These are phyloP conservation scores for Drosophila triauraria DNA, from an alignment of 1,140 invertebrate species.

Conservation along the genomic window DNA sequence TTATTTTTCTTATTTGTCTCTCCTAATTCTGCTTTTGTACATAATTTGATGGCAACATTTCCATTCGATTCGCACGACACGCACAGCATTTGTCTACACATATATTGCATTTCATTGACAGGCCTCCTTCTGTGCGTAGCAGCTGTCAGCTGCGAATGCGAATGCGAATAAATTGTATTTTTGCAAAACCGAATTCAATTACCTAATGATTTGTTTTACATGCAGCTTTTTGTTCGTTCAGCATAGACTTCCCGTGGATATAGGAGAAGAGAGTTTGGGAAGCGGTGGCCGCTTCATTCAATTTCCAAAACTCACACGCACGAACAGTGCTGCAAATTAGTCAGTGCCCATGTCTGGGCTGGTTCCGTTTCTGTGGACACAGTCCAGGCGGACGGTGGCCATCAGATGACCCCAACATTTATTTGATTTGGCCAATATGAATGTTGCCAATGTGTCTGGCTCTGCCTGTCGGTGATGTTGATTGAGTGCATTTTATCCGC, in stretches of 20 bases:
- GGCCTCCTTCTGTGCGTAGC: conserved; percentile 53
- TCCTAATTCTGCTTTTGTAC: conserved; percentile 15
- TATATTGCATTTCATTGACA: conserved; percentile 69
- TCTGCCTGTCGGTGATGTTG: conserved; percentile 62
- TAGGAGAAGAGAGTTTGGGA: not conserved
- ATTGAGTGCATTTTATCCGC: conserved; percentile 55
- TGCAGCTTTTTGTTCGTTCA: conserved; percentile 44
- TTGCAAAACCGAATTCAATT: conserved; percentile 68
- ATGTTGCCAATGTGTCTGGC: conserved; percentile 7
- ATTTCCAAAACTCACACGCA: conserved; percentile 61
- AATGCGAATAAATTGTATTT: conserved; percentile 75
- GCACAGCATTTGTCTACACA: conserved; percentile 52
- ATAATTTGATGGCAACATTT: conserved; percentile 57
- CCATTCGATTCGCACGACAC: conserved; percentile 45
- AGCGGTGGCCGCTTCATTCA: conserved; percentile 19
- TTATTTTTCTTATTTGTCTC: conserved; percentile 12
- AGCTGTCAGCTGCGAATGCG: conserved; percentile 65
- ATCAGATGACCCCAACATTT: conserved; percentile 37
- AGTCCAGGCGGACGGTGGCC: conserved; percentile 24
- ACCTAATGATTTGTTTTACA: conserved; percentile 81
- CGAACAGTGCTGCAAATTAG: conserved; percentile 77
- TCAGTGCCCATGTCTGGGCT: conserved; percentile 36
- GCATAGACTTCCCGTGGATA: not conserved
- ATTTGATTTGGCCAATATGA: conserved; percentile 61
- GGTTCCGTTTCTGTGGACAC: conserved; percentile 3